Evolutionary conservation across 2,113 vertebrate genomes (phyloP).

Genomic region (Malurus elegans): DNA sequence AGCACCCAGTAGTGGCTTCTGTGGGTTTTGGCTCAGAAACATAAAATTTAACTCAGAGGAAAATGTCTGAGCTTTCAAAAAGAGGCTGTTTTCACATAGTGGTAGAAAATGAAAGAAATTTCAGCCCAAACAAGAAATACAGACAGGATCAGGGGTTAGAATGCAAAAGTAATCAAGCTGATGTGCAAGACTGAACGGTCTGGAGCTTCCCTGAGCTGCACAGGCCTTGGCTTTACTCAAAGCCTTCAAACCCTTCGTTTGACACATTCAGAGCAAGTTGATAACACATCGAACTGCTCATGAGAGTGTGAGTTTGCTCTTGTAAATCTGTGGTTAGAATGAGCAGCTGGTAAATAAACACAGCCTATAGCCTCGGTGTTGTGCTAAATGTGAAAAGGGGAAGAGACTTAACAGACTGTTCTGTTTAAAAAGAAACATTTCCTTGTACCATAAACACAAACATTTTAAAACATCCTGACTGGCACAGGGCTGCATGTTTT

Average conservation of each 20-base stretch:
- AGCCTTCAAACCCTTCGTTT: not conserved
- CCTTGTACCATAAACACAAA: not conserved
- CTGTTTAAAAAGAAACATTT: constrained; percentile 53
- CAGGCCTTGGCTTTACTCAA: not conserved
- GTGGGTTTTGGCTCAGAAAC: constrained; percentile 26
- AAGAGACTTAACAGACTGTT: constrained; percentile 43
- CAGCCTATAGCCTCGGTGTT: not conserved
- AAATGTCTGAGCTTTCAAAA: constrained; percentile 15
- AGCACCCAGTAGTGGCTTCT: constrained; percentile 31
- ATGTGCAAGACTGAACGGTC: not conserved
- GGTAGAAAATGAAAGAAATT: not conserved
- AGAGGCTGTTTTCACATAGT: not conserved
- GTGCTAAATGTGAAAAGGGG: constrained; percentile 43
- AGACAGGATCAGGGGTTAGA: not conserved
- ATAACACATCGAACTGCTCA: not conserved
- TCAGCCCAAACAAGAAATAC: not conserved
- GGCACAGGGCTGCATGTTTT: not conserved
- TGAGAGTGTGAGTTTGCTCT: not conserved
- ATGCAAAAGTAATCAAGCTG: not conserved
- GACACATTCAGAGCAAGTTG: not conserved
- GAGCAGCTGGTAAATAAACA: constrained; percentile 32
- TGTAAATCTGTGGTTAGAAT: not conserved
- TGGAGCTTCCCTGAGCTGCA: not conserved
- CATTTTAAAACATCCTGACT: not conserved
- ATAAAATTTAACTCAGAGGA: not conserved